phyloP scores from a whole-genome alignment of 2,113 vertebrate genomes.

The Scomber colias region DNA sequence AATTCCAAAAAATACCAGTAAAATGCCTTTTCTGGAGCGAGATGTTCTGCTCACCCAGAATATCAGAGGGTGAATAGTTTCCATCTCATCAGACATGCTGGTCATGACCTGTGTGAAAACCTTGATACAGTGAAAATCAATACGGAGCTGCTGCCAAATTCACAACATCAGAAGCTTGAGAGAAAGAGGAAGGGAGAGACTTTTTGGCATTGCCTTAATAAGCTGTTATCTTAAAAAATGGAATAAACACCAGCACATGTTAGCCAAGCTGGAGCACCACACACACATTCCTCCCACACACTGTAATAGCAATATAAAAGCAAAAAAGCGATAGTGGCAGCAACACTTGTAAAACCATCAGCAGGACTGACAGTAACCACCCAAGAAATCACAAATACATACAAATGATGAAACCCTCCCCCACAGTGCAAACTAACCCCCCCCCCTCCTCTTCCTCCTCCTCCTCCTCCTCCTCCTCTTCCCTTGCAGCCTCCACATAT shows the following conservation, averaged over 20 bases:
- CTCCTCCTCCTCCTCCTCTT: not conserved
- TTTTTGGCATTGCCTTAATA: slow-evolving; percentile 45
- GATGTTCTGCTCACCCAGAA: slow-evolving; percentile 19
- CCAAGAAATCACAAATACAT: slow-evolving; percentile 49
- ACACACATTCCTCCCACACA: slow-evolving; percentile 54
- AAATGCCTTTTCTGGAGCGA: not conserved
- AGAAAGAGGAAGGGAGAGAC: slow-evolving; percentile 22
- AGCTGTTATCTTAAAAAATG: slow-evolving; percentile 28
- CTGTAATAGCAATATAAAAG: slow-evolving; percentile 32
- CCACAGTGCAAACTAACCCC: slow-evolving; percentile 31
- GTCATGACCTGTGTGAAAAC: slow-evolving; percentile 35
- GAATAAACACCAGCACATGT: slow-evolving; percentile 39
- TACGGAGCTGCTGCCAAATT: slow-evolving; percentile 30
- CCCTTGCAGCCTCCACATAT: slow-evolving; percentile 27
- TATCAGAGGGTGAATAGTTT: not conserved
- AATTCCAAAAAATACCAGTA: not conserved
- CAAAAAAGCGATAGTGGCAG: slow-evolving; percentile 4
- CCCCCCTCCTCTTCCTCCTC: not conserved
- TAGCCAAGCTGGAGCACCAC: slow-evolving; percentile 12
- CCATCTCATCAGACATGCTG: slow-evolving; percentile 31
- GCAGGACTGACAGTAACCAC: slow-evolving; percentile 48
- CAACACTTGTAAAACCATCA: slow-evolving; percentile 45
- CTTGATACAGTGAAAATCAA: slow-evolving; percentile 44
- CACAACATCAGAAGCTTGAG: not conserved
- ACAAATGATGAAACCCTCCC: slow-evolving; percentile 42